A percentile compares a stretch with the other conserved stretches of the same genome.
phyloP scores from a whole-genome alignment of 2,888 invertebrate species.

The Miltochrista miniata region DNA sequence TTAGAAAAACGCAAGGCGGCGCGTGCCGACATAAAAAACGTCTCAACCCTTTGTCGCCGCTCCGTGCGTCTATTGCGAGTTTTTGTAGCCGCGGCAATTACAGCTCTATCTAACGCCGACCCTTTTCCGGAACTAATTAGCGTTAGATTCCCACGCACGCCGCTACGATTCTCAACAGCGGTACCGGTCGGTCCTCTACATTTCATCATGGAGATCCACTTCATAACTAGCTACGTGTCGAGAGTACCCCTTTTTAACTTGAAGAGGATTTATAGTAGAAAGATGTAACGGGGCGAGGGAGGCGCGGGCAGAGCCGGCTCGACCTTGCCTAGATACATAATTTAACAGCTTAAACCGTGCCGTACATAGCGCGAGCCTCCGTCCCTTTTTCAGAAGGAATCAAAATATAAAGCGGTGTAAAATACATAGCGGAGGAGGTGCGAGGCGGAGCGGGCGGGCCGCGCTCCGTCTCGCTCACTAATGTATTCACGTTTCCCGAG shows the following conservation, averaged over 20 bases:
- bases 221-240: slow-evolving; percentile 7
- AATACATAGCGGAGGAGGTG: slow-evolving; percentile 50
- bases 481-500: slow-evolving; percentile 80
- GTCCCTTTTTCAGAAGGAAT: slow-evolving; percentile 67
- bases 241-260: slow-evolving; percentile 22
- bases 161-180: neutral
- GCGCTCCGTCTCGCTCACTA: slow-evolving; percentile 68
- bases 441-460: slow-evolving; percentile 40
- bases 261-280: slow-evolving; percentile 12
- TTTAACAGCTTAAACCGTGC: slow-evolving; percentile 51
- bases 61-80: slow-evolving; percentile 48
- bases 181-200: too few relatives aligned
- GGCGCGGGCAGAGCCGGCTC: slow-evolving; percentile 7
- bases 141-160: slow-evolving; percentile 55
- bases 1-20: slow-evolving; percentile 52
- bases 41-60: slow-evolving; percentile 58
- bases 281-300: neutral
- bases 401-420: slow-evolving; percentile 72
- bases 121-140: slow-evolving; percentile 58
- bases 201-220: neutral
- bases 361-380: slow-evolving; percentile 52
- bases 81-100: slow-evolving; percentile 46
- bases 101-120: slow-evolving; percentile 54
- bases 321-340: slow-evolving; percentile 51
- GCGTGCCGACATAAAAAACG: slow-evolving; percentile 50